Base-by-base conservation (phyloP, 1,140 invertebrate species). In the Monochamus saltuarius region DNA sequence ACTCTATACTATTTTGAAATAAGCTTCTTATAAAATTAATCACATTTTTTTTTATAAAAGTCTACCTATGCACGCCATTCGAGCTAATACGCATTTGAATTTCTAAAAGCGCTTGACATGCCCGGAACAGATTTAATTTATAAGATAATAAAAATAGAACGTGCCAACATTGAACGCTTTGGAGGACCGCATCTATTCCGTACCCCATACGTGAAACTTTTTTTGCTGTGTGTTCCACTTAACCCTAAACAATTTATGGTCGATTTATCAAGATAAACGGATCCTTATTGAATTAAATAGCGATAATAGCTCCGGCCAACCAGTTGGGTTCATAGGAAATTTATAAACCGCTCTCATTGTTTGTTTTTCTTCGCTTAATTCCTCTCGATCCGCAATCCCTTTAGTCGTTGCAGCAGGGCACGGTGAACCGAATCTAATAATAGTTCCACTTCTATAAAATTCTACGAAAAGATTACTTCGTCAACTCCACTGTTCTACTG, bases 281-380 rank as follows among this genome's bases (percentile, higher is more conserved):
- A 66, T 61, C 63, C 63, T 70, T 66, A 70, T 70, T 70, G 68
- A 70, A 70, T 70, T 70, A 70, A 70, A 70, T 64, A 61, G 61
- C 62, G 68, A 67, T 70, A 70, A 70, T 70, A 61, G 68, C 56
- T 49, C 36, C 37, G 67, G 54, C 61, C 56, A 56, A 69, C 34
- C 60, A 39, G 52, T 56, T 51, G 45, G 49, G 49, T 57, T 64
- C 50, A 56, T 59, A 35, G 59, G 39, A 63, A 66, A 62, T 66
- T 69, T 69, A 69, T 64, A 62, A 63, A 63, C 51, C 39, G 16
- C 19, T 45, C 29, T 17, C 40, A 56, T 66, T 66, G 57, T 63
- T 60, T 60, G 46, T 60, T 51, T 66, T 66, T 57, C 36, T 54
- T 63, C 50, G 36, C 57, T 56, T 66, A 58, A 53, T 61, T 56